Evolutionary conservation across 2,888 invertebrate species (phyloP).

Genomic region (Bedellia somnulentella): DNA sequence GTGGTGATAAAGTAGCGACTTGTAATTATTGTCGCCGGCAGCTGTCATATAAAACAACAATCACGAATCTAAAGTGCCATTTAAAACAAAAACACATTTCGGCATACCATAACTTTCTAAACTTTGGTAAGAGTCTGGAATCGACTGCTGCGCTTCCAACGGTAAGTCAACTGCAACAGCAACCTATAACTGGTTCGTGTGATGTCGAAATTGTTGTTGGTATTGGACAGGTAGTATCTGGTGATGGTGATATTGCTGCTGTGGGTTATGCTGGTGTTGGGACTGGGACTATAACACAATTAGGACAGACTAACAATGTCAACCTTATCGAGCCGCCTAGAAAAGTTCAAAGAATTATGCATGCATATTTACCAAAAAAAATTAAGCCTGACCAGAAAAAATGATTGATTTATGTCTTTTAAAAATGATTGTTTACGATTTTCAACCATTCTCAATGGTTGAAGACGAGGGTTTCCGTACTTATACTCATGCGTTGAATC

Average conservation of each 20-base stretch:
- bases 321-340: no score
- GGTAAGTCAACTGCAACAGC: no score
- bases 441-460: slow-evolving; percentile 7
- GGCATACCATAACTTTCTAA: neutral
- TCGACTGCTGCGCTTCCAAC: neutral
- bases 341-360: no score
- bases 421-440: slow-evolving; percentile 6
- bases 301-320: no score
- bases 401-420: slow-evolving; percentile 5
- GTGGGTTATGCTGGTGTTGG: no score
- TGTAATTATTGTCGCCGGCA: neutral
- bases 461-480: slow-evolving; percentile 6
- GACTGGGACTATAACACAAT: no score
- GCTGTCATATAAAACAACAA: neutral
- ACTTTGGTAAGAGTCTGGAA: neutral
- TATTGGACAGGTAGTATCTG: no score
- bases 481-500: slow-evolving; percentile 5
- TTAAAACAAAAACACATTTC: neutral
- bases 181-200: no score
- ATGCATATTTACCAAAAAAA: no score
- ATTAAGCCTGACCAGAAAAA: neutral
- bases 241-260: no score
- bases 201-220: no score
- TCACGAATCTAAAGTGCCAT: neutral
- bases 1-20: neutral